phyloP scores from a whole-genome alignment of 92 coral and sea anemone species.

The Virgularia gustaviana region DNA sequence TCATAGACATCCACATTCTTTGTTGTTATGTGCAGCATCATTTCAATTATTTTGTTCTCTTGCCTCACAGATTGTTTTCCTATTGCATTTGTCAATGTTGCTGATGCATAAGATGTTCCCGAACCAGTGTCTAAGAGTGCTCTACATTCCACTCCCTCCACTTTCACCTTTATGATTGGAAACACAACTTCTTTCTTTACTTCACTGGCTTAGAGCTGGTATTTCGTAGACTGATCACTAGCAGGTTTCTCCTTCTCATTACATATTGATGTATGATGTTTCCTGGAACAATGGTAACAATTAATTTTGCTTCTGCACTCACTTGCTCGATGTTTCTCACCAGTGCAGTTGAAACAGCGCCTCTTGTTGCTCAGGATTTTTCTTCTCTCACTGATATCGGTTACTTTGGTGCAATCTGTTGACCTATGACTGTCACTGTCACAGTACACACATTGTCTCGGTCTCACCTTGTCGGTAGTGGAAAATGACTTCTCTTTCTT shows the following conservation, averaged over 20 bases:
- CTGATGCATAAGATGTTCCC: constrained; percentile 52
- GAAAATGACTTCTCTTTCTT: too few relatives aligned
- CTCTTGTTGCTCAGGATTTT: constrained; percentile 32
- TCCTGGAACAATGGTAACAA: constrained; percentile 48
- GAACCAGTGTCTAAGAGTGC: constrained; percentile 7
- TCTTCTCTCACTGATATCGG: constrained; percentile 44
- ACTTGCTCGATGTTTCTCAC: constrained; percentile 48
- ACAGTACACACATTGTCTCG: constrained; percentile 55
- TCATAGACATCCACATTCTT: constrained; percentile 47
- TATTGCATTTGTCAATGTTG: constrained; percentile 46
- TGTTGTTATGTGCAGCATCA: constrained; percentile 55
- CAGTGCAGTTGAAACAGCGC: constrained; percentile 62
- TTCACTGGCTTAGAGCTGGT: too few relatives aligned
- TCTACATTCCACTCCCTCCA: constrained; percentile 39
- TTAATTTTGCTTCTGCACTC: constrained; percentile 46
- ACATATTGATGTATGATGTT: constrained; percentile 64
- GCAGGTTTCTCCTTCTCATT: constrained; percentile 41
- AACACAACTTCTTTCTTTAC: constrained; percentile 20
- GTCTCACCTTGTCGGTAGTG: too few relatives aligned
- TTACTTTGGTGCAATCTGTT: constrained; percentile 58
- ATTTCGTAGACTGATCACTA: constrained; percentile 46
- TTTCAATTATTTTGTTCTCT: constrained; percentile 47
- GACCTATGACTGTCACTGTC: constrained; percentile 39
- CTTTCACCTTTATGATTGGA: constrained; percentile 40
- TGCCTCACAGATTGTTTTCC: constrained; percentile 41